Conservation (phyloP, 2,797 vertebrate genomes). For the Brachyalestes nurse region DNA sequence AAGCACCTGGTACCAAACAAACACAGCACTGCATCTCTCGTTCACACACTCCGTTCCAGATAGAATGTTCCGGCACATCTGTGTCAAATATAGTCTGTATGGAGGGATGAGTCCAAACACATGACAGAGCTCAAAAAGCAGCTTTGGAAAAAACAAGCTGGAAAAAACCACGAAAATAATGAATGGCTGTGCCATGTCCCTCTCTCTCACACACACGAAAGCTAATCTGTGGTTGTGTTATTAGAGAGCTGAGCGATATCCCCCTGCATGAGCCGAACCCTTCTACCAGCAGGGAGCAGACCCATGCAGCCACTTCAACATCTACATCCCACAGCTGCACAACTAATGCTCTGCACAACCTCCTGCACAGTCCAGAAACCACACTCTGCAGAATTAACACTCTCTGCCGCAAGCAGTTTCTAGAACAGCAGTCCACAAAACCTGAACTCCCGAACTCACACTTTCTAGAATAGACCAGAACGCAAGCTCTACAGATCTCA, state of each 20-base stretch:
- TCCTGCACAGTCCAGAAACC: background rate
- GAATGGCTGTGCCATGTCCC: conserved; percentile 24
- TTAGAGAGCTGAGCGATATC: conserved; percentile 23
- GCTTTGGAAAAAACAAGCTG: conserved; percentile 38
- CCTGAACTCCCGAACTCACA: background rate
- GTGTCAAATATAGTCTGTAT: conserved; percentile 48
- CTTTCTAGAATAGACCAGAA: background rate
- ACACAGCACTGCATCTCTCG: conserved; percentile 41
- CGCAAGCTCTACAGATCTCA: background rate
- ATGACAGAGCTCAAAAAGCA: conserved; percentile 57
- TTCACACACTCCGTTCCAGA: conserved; percentile 48
- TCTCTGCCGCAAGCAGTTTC: background rate
- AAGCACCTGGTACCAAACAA: conserved; percentile 51
- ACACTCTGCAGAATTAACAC: background rate
- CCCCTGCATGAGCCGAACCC: conserved; percentile 21
- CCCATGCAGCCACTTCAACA: background rate
- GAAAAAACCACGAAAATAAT: conserved; percentile 33
- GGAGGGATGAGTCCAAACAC: conserved; percentile 43
- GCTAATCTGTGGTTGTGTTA: conserved; percentile 20
- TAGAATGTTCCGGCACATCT: conserved; percentile 51
- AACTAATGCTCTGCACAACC: background rate
- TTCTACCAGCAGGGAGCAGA: background rate
- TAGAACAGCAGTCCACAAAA: background rate
- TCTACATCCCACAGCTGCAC: background rate
- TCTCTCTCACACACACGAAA: conserved; percentile 16